Conservation (phyloP, 1,140 invertebrate genomes). For the Cecropterus lyciades region DNA sequence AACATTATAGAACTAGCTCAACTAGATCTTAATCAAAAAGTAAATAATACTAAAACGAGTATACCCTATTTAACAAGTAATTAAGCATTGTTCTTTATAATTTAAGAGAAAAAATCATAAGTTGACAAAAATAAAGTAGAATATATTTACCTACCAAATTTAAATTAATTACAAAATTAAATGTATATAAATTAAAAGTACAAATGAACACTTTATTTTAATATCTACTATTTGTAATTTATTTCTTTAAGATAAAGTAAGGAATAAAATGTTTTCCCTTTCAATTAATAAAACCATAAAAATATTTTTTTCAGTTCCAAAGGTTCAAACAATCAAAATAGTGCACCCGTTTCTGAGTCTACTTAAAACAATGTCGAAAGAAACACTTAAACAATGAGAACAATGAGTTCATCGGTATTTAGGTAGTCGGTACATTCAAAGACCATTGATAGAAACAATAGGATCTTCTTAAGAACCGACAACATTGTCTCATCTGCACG, state of each 20-base stretch:
- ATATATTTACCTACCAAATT: too few relatives aligned
- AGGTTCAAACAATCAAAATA: neutral
- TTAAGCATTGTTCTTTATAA: too few relatives aligned
- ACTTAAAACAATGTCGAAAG: conserved; percentile 28
- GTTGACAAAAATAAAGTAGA: too few relatives aligned
- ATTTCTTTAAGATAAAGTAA: neutral
- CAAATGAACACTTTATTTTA: too few relatives aligned
- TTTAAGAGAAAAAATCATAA: too few relatives aligned
- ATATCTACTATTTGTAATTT: too few relatives aligned
- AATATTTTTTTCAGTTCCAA: neutral
- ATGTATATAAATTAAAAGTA: too few relatives aligned
- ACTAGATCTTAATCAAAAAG: too few relatives aligned
- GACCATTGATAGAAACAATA: conserved; percentile 28
- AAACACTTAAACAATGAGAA: conserved; percentile 28
- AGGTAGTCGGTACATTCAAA: conserved; percentile 34
- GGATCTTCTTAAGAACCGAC: conserved; percentile 32
- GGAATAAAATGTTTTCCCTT: neutral
- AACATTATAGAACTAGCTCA: too few relatives aligned
- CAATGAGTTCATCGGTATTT: conserved; percentile 32
- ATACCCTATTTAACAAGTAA: too few relatives aligned
- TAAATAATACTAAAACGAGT: too few relatives aligned
- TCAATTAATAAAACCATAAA: neutral
- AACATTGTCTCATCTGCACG: conserved; percentile 25
- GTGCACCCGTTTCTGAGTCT: conserved; percentile 20
- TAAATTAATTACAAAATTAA: too few relatives aligned